Base-by-base conservation (phyloP, 2,113 vertebrate species). In the Peucedramus taeniatus region DNA sequence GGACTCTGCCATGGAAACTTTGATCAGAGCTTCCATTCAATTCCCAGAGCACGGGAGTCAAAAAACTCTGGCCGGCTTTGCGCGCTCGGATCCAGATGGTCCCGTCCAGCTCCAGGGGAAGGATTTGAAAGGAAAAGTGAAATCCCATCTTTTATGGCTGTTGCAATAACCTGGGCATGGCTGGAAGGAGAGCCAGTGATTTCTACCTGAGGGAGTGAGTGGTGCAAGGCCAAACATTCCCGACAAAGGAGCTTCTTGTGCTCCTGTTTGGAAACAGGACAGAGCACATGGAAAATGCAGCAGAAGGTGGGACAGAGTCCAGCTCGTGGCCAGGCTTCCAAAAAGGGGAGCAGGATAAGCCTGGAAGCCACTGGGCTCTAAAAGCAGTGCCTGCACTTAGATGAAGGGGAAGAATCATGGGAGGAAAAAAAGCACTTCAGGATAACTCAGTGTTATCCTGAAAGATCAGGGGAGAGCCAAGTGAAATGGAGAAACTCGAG, bases 221-320 rank as follows among this genome's bases (percentile, higher is more conserved):
- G 1, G 3, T 56, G 3, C 15, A 40, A 88, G 51, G 86, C 69
- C 26, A 82, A 49, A 42, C 2, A 6, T 69, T 76, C 64, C 53
- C 6, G 7, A 21, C 10, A 51, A n/a, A 76, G 40, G 9, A 24
- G 51, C 31, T 85, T 8, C 77, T 77, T 47, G 15, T 66, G 27
- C 9, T 40, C 24, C 39, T 40, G 70, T 10, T 56, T 83, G 92
- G 89, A 49, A 78, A 82, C 10, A 13, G 85, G 10, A 50, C 64
- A 27, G 6, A 81, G 51, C 56, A 26, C 28, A 1, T 11, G 30
- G 60, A 64, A 91, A 89, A 91, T 11, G 28, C 37, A 71, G 80
- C 91, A 93, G 89, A 44, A 96, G 93, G 79, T 90, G 94, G 84
- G 91, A 96, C n/a, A 83, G 56, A 53, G 59, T 77, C 89, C 94